Evolutionary conservation across 2,888 invertebrate genomes (phyloP).

Genomic region (Latheticus oryzae): DNA sequence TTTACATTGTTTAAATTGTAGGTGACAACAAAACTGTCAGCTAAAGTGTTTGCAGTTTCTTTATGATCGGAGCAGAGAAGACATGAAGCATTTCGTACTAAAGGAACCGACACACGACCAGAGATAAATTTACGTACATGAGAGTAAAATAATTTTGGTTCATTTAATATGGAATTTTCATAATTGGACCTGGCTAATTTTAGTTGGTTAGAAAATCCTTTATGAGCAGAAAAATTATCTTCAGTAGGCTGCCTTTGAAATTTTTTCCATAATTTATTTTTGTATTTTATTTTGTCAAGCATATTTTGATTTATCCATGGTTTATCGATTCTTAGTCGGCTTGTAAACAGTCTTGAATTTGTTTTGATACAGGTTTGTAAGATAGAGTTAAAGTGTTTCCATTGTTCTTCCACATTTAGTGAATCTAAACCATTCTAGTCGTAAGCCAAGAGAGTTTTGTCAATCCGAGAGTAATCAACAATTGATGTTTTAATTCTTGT

Average conservation of each 20-base stretch:
- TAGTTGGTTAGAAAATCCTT: conserved; percentile 5
- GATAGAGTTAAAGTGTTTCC: conserved; percentile 2
- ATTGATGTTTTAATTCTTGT: conserved; percentile 4
- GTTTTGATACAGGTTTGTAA: conserved; percentile 1
- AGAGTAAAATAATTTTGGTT: conserved; percentile 7
- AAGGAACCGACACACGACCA: conserved; percentile 3
- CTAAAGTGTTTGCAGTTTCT: conserved; percentile 13
- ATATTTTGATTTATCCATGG: conserved; percentile 1
- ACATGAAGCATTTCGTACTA: conserved; percentile 6
- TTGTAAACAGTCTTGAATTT: background rate
- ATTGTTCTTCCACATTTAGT: conserved; percentile 7
- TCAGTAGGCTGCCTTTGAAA: conserved; percentile 1
- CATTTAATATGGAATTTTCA: background rate
- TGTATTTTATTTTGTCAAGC: conserved; percentile 5
- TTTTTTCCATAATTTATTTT: conserved; percentile 8
- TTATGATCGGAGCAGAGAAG: conserved; percentile 3
- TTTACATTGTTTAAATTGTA: conserved; percentile 3
- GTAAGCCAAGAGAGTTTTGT: background rate
- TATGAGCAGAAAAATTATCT: conserved; percentile 9
- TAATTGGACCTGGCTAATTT: conserved; percentile 1
- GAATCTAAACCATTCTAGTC: conserved; percentile 5
- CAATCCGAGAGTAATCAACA: conserved; percentile 2
- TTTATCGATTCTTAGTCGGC: background rate
- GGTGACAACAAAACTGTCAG: conserved; percentile 7
- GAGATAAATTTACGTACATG: conserved; percentile 3